These are phyloP conservation scores for Drosophila orosa DNA, from an alignment of 1,140 invertebrate species.

Conservation along the genomic window DNA sequence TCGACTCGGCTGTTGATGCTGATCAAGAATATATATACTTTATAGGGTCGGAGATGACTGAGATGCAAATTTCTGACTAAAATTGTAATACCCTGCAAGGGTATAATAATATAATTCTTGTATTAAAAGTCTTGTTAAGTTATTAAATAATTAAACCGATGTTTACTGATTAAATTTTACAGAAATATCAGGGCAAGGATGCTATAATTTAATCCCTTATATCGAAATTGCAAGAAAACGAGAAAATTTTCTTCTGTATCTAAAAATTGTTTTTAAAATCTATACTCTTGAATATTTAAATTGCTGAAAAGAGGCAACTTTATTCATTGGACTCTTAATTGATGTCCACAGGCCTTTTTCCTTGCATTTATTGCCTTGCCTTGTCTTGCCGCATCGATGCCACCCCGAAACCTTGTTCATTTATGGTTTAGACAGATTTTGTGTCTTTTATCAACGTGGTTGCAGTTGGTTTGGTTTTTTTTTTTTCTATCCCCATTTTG, in stretches of 20 bases:
- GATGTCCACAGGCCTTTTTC: background rate
- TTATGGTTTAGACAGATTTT: constrained; percentile 72
- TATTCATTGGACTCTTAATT: constrained; percentile 2
- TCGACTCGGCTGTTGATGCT: too few relatives aligned
- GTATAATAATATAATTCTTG: too few relatives aligned
- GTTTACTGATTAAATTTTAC: too few relatives aligned
- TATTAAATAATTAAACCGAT: too few relatives aligned
- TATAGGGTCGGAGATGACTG: background rate
- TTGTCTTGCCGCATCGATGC: constrained; percentile 14
- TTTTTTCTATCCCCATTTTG: background rate
- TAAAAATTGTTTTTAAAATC: too few relatives aligned
- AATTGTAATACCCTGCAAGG: too few relatives aligned
- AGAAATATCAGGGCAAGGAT: too few relatives aligned
- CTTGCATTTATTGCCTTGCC: constrained; percentile 2
- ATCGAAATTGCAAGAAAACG: too few relatives aligned
- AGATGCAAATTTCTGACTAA: too few relatives aligned
- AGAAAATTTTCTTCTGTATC: too few relatives aligned
- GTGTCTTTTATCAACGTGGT: constrained; percentile 53
- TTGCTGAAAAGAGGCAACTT: background rate
- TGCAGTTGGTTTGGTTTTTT: constrained; percentile 14
- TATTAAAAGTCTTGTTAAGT: too few relatives aligned
- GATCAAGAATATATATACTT: background rate
- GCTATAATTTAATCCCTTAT: too few relatives aligned
- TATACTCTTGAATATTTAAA: background rate
- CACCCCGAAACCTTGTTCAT: constrained; percentile 30